Evolutionary conservation across 2,797 vertebrate species (phyloP).

Genomic region (Hylomyscus alleni): DNA sequence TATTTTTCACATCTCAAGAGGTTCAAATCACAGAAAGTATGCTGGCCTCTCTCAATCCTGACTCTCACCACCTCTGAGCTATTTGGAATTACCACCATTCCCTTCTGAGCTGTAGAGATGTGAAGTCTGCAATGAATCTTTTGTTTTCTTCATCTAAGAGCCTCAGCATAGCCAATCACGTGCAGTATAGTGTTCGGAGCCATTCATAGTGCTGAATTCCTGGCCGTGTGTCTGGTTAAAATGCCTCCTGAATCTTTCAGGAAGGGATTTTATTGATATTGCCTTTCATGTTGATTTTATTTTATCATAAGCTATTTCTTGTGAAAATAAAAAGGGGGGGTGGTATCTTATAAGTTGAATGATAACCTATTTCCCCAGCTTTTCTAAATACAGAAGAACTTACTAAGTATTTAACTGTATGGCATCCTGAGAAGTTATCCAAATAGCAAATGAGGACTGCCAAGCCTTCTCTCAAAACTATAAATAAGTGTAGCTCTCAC

Average conservation of each 20-base stretch:
- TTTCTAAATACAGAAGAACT: slow-evolving; percentile 5
- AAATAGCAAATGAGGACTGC: not conserved
- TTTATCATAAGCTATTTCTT: slow-evolving; percentile 29
- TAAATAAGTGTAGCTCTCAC: not conserved
- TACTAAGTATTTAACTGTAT: slow-evolving; percentile 13
- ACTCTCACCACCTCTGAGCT: not conserved
- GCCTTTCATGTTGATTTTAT: slow-evolving; percentile 30
- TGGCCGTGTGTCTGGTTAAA: slow-evolving; percentile 38
- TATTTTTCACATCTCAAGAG: slow-evolving; percentile 26
- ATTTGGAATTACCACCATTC: not conserved
- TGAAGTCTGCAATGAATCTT: not conserved
- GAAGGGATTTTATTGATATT: slow-evolving; percentile 43
- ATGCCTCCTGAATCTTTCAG: slow-evolving; percentile 45
- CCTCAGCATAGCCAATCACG: slow-evolving; percentile 14
- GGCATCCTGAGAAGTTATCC: slow-evolving; percentile 33
- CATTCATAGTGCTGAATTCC: slow-evolving; percentile 48
- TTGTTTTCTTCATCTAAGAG: slow-evolving; percentile 16
- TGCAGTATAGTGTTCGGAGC: not conserved
- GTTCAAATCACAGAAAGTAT: not conserved
- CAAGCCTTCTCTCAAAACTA: not conserved
- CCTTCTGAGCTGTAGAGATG: not conserved
- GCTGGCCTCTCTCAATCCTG: slow-evolving; percentile 2
- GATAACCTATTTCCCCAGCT: slow-evolving; percentile 34
- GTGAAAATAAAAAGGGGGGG: not conserved
- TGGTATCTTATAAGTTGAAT: slow-evolving; percentile 31